Conservation (phyloP, 2,888 invertebrate species). For the Lasioglossum lativentre region DNA sequence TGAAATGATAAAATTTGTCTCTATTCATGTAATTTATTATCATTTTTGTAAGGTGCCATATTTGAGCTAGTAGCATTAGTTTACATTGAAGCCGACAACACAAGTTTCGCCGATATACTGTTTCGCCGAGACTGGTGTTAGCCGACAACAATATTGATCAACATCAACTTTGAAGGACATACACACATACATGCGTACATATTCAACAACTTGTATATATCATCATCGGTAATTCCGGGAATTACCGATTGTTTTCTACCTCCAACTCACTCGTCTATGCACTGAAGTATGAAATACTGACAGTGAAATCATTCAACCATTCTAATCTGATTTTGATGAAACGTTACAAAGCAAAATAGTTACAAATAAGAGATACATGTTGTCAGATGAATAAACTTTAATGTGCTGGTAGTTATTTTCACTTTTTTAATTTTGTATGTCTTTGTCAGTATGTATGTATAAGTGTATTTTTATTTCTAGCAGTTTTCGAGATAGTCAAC, state of each 20-base stretch:
- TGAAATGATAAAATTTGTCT: too few relatives aligned
- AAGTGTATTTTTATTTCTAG: too few relatives aligned
- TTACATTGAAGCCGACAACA: neutral
- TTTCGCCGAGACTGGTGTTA: neutral
- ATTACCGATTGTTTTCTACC: neutral
- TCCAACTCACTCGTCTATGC: neutral
- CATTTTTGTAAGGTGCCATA: neutral
- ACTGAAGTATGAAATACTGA: neutral
- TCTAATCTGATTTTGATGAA: neutral
- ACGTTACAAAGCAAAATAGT: neutral
- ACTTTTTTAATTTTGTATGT: neutral
- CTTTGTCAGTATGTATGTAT: neutral
- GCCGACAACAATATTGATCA: constrained; percentile 6
- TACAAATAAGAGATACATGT: neutral
- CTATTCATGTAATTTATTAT: neutral
- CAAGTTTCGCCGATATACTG: neutral
- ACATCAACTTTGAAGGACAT: neutral
- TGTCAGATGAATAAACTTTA: neutral
- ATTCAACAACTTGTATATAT: neutral
- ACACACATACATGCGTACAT: neutral
- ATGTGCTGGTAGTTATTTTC: neutral
- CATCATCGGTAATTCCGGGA: neutral
- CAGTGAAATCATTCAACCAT: neutral
- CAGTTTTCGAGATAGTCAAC: too few relatives aligned
- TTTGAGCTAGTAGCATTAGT: neutral